Evolutionary conservation across 37 sponge, comb jelly and placozoan genomes (phyloP), one percentile per base, ranked within the genome.

Genomic region (Theonella swinhoei): DNA sequence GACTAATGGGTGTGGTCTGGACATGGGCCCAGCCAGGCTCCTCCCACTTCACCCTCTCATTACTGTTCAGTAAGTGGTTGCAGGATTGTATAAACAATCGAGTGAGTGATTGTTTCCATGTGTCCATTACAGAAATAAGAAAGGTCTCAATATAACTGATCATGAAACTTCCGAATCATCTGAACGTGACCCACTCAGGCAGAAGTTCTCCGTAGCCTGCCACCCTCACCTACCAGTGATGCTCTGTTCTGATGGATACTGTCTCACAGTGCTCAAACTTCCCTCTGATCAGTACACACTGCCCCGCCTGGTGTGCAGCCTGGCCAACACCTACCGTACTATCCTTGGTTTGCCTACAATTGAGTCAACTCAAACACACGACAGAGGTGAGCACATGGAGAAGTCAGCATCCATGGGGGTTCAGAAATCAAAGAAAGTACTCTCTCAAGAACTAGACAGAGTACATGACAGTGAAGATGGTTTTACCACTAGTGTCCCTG

Each of bases 241-340:
- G 26, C 76, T 88, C 76, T 84, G 85, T 60, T 92, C 92, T 39
- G 92, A 92, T 81, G 92, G 92, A 39, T 92, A 92, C 72, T 73
- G 59, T 38, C 37, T 87, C 39, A 88, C 81, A 22, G 69, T 88
- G 28, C 70, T 88, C 26, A 42, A 63, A 62, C 31, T 92, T 0
- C 31, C 72, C 30, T 29, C 28, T 19, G 31, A 43, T 9, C 28
- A 47, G 8, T 30, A 31, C 37, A 62, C 83, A 29, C 61, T 85
- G 39, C 30, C 70, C 4, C 41, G 65, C 58, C 39, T 79, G 0
- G 67, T 73, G 0, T 3, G 0, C 23, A 25, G 54, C 1, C 80
- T 87, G 28, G 66, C 62, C 39, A 11, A 30, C 47, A 29, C 37
- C 24, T 64, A 74, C 4, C 35, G 78, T 9, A 34, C 39, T 26